Conservation (phyloP, 2,888 invertebrate species). For the Aquatica leii region DNA sequence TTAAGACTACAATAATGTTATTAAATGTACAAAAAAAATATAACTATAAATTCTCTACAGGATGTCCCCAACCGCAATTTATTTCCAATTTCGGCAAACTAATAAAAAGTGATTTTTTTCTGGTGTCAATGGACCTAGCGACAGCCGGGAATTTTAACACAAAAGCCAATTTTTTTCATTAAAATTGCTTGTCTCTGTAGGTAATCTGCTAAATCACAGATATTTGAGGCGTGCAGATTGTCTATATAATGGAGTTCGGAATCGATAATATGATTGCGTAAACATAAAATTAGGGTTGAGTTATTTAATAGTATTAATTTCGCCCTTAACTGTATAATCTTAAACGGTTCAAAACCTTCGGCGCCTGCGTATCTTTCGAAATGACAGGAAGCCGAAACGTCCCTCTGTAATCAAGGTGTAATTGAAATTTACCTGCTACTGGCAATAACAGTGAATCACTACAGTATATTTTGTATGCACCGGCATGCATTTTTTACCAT, state of each 20-base stretch:
- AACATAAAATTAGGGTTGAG: too few relatives aligned
- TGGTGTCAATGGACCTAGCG: background rate
- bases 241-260: too few relatives aligned
- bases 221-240: too few relatives aligned
- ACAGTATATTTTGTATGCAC: too few relatives aligned
- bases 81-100: constrained; percentile 26
- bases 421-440: constrained; percentile 23
- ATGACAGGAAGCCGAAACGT: constrained; percentile 23
- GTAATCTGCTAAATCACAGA: too few relatives aligned
- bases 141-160: background rate
- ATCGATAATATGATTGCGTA: too few relatives aligned
- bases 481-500: too few relatives aligned
- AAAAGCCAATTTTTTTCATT: too few relatives aligned
- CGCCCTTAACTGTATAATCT: constrained; percentile 6
- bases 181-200: too few relatives aligned
- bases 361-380: constrained; percentile 11
- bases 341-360: constrained; percentile 11
- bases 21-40: too few relatives aligned
- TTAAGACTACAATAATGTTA: too few relatives aligned
- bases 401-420: constrained; percentile 22
- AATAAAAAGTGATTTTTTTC: constrained; percentile 13
- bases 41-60: too few relatives aligned
- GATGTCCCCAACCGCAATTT: constrained; percentile 19
- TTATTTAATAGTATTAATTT: background rate
- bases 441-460: constrained; percentile 13